These are phyloP conservation scores for Idaea aversata DNA, from an alignment of 2,888 invertebrate genomes.

Conservation along the genomic window DNA sequence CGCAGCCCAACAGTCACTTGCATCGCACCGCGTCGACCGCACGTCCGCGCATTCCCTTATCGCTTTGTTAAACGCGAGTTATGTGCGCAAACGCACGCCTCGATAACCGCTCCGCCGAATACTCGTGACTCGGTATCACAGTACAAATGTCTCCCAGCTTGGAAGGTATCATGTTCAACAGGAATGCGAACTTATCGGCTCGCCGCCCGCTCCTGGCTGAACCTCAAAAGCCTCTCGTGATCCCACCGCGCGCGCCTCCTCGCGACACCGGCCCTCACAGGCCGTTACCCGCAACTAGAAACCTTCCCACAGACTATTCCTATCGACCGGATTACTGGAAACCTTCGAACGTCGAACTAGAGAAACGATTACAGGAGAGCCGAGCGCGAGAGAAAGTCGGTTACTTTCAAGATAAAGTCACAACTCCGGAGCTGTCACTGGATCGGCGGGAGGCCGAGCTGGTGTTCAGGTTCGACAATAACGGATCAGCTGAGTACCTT, in stretches of 20 bases:
- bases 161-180: slow-evolving; percentile 77
- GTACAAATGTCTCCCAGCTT: slow-evolving; percentile 77
- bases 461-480: slow-evolving; percentile 73
- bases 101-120: slow-evolving; percentile 47
- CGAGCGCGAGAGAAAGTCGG: slow-evolving; percentile 72
- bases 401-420: slow-evolving; percentile 74
- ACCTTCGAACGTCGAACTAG: slow-evolving; percentile 74
- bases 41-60: slow-evolving; percentile 33
- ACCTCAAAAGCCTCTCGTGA: slow-evolving; percentile 70
- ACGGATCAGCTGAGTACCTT: slow-evolving; percentile 69
- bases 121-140: slow-evolving; percentile 64
- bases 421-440: slow-evolving; percentile 65
- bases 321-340: slow-evolving; percentile 72
- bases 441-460: slow-evolving; percentile 72
- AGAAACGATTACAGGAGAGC: slow-evolving; percentile 65
- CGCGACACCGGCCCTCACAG: slow-evolving; percentile 65
- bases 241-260: slow-evolving; percentile 70
- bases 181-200: slow-evolving; percentile 73
- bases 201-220: slow-evolving; percentile 75
- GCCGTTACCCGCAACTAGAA: slow-evolving; percentile 60
- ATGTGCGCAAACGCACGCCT: slow-evolving; percentile 72
- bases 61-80: slow-evolving; percentile 51
- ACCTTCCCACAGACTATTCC: slow-evolving; percentile 49
- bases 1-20: slow-evolving; percentile 55
- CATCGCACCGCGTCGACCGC: slow-evolving; percentile 35